These are phyloP conservation scores for Conus canariensis DNA, from an alignment of 2,888 invertebrate genomes.

Conservation along the genomic window DNA sequence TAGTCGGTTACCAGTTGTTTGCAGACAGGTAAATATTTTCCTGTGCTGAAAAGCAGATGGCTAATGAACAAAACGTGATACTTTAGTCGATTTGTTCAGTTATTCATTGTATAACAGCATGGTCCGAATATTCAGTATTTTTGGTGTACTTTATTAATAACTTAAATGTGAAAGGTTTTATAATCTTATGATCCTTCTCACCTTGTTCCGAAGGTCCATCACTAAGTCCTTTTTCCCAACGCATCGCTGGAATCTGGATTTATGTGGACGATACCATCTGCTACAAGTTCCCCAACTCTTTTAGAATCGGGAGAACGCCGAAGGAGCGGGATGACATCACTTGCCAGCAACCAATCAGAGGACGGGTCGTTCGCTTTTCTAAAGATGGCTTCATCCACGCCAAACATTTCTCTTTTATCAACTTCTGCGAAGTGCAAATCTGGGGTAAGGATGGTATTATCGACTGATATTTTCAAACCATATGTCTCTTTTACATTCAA, in stretches of 20 bases:
- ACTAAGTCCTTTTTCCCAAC: neutral
- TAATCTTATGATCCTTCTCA: too few relatives aligned
- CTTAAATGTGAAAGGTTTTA: too few relatives aligned
- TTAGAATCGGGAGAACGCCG: neutral
- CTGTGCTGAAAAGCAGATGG: too few relatives aligned
- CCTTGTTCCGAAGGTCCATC: neutral
- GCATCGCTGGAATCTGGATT: conserved; percentile 6
- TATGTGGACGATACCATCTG: conserved; percentile 4
- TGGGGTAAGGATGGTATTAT: neutral
- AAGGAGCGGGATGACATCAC: neutral
- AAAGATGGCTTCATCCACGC: neutral
- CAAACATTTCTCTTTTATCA: conserved; percentile 6
- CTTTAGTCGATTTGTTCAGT: too few relatives aligned
- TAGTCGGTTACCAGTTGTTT: too few relatives aligned
- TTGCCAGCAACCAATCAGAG: neutral
- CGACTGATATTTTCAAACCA: too few relatives aligned
- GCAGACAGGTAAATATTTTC: too few relatives aligned
- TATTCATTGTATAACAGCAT: too few relatives aligned
- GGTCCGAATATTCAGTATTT: too few relatives aligned
- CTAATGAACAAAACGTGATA: too few relatives aligned
- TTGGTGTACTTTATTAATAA: too few relatives aligned
- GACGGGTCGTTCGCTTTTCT: neutral
- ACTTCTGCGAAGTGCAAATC: conserved; percentile 16
- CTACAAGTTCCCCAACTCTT: conserved; percentile 16
- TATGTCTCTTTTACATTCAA: too few relatives aligned